Conservation (phyloP, 23 tunicate species). For the Diplosoma virens region DNA sequence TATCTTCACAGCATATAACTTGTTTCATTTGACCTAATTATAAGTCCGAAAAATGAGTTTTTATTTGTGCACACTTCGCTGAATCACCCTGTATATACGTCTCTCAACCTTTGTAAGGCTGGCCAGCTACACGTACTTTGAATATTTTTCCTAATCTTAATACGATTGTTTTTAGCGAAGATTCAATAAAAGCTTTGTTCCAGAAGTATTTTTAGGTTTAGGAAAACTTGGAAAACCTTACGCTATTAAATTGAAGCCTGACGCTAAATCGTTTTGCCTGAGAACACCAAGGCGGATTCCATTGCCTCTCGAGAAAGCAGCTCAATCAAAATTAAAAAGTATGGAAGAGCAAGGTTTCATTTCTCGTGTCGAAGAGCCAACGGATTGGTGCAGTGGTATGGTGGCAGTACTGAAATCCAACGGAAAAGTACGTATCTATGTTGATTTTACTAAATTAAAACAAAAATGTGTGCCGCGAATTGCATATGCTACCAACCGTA, state of each 20-base stretch:
- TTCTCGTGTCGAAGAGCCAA: slow-evolving; percentile 9
- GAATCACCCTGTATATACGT: too few species aligned
- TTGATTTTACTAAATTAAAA: slow-evolving; percentile 33
- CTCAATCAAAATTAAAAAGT: neutral
- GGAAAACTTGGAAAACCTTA: slow-evolving; percentile 12
- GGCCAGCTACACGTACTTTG: slow-evolving; percentile 3
- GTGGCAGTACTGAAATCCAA: slow-evolving; percentile 37
- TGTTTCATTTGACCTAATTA: too few species aligned
- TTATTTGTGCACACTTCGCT: too few species aligned
- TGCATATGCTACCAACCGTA: slow-evolving; percentile 28
- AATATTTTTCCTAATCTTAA: neutral
- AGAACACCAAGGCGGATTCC: slow-evolving; percentile 31
- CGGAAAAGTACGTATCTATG: slow-evolving; percentile 39
- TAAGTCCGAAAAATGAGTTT: too few species aligned
- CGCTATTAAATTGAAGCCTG: slow-evolving; percentile 6
- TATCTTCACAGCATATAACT: too few species aligned
- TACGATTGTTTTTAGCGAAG: neutral
- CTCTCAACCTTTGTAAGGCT: slow-evolving; percentile 3
- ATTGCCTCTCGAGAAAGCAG: slow-evolving; percentile 16
- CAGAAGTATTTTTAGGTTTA: slow-evolving; percentile 10
- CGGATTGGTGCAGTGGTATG: slow-evolving; percentile 32
- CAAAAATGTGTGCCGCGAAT: slow-evolving; percentile 19
- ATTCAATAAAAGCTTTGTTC: neutral
- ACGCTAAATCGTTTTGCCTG: slow-evolving; percentile 40
- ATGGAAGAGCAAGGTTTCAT: slow-evolving; percentile 31